Base-by-base conservation (phyloP, 2,113 vertebrate species). In the Salvelinus namaycush region DNA sequence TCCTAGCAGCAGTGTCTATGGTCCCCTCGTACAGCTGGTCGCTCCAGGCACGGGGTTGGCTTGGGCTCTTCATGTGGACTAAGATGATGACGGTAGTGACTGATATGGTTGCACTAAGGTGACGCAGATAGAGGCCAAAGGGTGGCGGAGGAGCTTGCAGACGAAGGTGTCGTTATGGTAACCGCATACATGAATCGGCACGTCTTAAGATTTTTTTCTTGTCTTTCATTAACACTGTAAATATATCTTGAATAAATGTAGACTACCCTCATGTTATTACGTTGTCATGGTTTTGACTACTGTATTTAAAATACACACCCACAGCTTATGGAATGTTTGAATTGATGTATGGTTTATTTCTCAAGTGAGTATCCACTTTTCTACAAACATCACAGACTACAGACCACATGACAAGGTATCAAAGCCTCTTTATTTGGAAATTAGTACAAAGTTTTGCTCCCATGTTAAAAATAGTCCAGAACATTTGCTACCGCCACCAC, bases 371-470 rank as follows among this genome's bases (percentile, higher is more conserved):
- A 11, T 44, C 34, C 34, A 34, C 34, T 34, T 5, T 22, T 31
- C 4, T 66, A 20, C 14, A 11, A 34, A 34, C 9, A 11, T n/a
- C 51, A 74, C 11, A 51, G 22, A 0, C 74, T 90, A 86, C 78
- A 79, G 69, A 84, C 4, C 51, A 18, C 68, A 5, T n/a, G 1
- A 18, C n/a, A 72, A 86, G 70, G 82, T 91, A 89, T 92, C 80
- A 92, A 92, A 93, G 88, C 78, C 75, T 87, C 87, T 92, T 94
- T 93, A 93, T 94, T 94, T 89, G 84, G 90, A 93, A 93, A 93
- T 93, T 93, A 93, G 92, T 94, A 94, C 87, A 94, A 93, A 94
- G 83, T 88, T 75, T 86, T 81, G 69, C 68, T 31, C 78, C 74
- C 60, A 34, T 80, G 83, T 91, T 92, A 93, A 49, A 70, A 70